Conservation (phyloP, 2,888 invertebrate species). For the Tipula helvola region DNA sequence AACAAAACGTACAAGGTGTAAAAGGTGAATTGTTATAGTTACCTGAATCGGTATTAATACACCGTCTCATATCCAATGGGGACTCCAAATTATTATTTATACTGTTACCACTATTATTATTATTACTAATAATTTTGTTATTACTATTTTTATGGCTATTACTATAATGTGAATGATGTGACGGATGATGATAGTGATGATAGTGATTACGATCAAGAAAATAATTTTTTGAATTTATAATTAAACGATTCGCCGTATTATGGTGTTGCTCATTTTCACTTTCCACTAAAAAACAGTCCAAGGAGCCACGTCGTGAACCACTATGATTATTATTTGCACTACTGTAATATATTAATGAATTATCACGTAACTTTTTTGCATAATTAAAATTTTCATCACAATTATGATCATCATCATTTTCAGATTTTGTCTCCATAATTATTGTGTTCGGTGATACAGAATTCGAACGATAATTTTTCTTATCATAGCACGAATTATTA, state of each 20-base stretch:
- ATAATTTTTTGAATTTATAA: background rate
- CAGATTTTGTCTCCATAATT: slow-evolving; percentile 17
- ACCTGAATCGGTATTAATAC: slow-evolving; percentile 18
- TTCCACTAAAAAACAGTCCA: slow-evolving; percentile 16
- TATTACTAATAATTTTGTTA: background rate
- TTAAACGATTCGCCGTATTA: background rate
- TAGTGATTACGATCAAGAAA: background rate
- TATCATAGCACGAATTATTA: slow-evolving; percentile 12
- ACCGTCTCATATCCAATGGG: slow-evolving; percentile 35
- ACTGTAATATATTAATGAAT: background rate
- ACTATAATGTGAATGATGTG: background rate
- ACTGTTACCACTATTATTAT: background rate
- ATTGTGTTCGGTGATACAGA: slow-evolving; percentile 12
- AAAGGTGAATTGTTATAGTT: background rate
- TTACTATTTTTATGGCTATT: background rate
- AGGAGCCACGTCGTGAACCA: slow-evolving; percentile 13
- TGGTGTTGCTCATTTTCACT: slow-evolving; percentile 11
- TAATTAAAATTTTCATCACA: slow-evolving; percentile 10
- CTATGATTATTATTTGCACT: slow-evolving; percentile 12
- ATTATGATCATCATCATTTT: slow-evolving; percentile 14
- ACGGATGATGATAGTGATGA: background rate
- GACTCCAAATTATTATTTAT: slow-evolving; percentile 19
- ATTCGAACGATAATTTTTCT: background rate
- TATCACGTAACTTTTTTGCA: background rate
- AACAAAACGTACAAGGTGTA: background rate